A percentile compares a stretch with the other conserved stretches of the same genome.
These are phyloP conservation scores for Odontocolon sp. DNA, from an alignment of 2,888 invertebrate genomes.

Conservation along the genomic window DNA sequence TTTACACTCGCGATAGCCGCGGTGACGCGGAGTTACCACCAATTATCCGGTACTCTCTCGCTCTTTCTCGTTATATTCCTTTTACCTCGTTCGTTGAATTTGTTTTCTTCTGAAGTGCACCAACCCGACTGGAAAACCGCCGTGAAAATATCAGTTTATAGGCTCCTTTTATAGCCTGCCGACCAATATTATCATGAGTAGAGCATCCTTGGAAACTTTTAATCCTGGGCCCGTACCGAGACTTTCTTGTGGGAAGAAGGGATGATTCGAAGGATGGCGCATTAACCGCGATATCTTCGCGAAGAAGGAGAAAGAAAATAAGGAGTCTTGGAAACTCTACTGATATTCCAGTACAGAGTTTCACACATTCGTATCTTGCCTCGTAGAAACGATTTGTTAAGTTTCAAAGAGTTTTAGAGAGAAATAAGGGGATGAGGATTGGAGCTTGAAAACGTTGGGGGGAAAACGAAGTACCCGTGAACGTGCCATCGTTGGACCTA, in stretches of 20 bases:
- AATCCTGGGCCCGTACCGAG: background rate
- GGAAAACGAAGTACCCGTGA: slow-evolving; percentile 14
- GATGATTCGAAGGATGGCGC: background rate
- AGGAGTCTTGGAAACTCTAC: background rate
- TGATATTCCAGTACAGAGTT: background rate
- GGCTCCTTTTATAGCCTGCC: no score
- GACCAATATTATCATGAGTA: no score
- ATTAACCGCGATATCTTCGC: background rate
- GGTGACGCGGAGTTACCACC: slow-evolving; percentile 49
- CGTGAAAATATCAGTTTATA: no score
- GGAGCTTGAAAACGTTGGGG: background rate
- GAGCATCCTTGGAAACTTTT: background rate
- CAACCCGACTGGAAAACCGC: no score
- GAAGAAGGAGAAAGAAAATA: background rate
- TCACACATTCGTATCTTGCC: background rate
- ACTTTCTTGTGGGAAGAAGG: background rate
- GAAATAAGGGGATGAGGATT: slow-evolving; percentile 25
- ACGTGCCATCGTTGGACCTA: slow-evolving; percentile 27
- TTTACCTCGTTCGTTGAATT: no score
- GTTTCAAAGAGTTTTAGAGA: slow-evolving; percentile 62
- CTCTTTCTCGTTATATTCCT: no score
- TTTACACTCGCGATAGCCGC: slow-evolving; percentile 49
- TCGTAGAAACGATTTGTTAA: slow-evolving; percentile 36
- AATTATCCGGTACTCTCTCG: no score
- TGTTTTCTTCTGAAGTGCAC: no score